Conservation (phyloP, 2,113 vertebrate genomes). For the Ameiurus melas region DNA sequence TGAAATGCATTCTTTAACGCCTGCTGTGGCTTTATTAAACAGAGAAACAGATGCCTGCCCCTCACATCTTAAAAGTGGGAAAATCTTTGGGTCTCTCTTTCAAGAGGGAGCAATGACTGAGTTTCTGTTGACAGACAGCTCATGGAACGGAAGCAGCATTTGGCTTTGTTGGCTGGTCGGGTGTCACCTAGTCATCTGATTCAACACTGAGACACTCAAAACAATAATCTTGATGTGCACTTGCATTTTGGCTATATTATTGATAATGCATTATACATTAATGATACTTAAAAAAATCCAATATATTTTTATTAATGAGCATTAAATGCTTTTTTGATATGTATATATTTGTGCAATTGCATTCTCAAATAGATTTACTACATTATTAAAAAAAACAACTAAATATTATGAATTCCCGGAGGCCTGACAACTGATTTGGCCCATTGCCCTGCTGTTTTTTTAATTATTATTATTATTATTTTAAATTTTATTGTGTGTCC, state of each 20-base stretch:
- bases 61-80: slow-evolving; percentile 60
- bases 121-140: slow-evolving; percentile 63
- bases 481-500: too few species aligned
- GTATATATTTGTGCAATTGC: background rate
- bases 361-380: background rate
- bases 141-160: slow-evolving; percentile 61
- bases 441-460: too few species aligned
- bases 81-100: slow-evolving; percentile 49
- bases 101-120: slow-evolving; percentile 58
- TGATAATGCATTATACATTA: background rate
- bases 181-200: slow-evolving; percentile 59
- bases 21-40: slow-evolving; percentile 69
- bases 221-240: slow-evolving; percentile 44
- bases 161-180: slow-evolving; percentile 67
- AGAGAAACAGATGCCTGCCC: slow-evolving; percentile 63
- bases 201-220: slow-evolving; percentile 45
- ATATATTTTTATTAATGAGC: background rate
- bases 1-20: slow-evolving; percentile 62
- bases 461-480: too few species aligned
- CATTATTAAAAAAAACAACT: background rate
- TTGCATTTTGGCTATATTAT: slow-evolving; percentile 9
- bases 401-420: background rate
- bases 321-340: background rate
- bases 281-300: background rate
- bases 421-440: too few species aligned